phyloP scores from a whole-genome alignment of 2,888 invertebrate genomes.

The Pseudoips prasinana region DNA sequence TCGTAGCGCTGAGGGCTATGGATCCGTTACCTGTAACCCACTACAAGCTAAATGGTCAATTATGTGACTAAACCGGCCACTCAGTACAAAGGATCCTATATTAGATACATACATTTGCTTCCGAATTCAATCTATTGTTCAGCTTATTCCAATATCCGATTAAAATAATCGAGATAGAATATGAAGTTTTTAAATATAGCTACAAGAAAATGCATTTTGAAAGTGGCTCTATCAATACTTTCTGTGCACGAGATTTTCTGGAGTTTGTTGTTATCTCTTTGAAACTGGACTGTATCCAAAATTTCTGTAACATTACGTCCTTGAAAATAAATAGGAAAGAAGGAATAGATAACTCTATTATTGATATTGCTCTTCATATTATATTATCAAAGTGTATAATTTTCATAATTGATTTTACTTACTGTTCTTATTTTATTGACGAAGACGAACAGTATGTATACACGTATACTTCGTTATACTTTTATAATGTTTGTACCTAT shows the following conservation, averaged over 20 bases:
- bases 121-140: constrained; percentile 25
- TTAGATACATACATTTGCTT: constrained; percentile 24
- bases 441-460: too few species aligned
- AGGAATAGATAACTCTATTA: too few species aligned
- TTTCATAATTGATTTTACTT: too few species aligned
- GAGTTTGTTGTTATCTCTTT: not conserved
- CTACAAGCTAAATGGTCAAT: constrained; percentile 69
- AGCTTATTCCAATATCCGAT: constrained; percentile 7
- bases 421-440: too few species aligned
- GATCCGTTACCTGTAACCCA: constrained; percentile 59
- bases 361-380: too few species aligned
- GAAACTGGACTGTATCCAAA: constrained; percentile 9
- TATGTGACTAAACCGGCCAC: constrained; percentile 47
- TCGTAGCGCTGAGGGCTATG: constrained; percentile 61
- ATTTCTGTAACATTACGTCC: constrained; percentile 3
- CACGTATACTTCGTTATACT: too few species aligned
- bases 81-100: constrained; percentile 43
- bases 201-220: not conserved
- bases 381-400: too few species aligned
- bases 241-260: not conserved
- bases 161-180: not conserved
- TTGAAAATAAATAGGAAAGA: constrained; percentile 4
- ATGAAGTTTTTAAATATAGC: not conserved
- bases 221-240: not conserved
- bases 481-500: too few species aligned